Evolutionary conservation across 2,113 vertebrate species (phyloP).

Genomic region (Lamprotornis superbus): DNA sequence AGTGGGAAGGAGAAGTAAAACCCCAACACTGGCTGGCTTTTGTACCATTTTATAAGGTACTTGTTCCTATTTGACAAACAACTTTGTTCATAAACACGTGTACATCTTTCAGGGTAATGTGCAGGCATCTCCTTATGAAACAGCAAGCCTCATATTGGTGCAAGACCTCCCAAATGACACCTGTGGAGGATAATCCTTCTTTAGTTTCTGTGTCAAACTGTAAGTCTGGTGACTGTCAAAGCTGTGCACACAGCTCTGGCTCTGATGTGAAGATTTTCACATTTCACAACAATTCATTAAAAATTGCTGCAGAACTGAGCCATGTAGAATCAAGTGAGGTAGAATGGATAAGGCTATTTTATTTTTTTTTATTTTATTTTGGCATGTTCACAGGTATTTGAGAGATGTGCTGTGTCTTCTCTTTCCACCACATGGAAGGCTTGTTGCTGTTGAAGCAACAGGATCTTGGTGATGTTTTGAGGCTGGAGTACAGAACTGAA

Average conservation of each 20-base stretch:
- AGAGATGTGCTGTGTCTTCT: background rate
- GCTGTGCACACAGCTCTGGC: background rate
- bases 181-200: background rate
- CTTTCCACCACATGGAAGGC: background rate
- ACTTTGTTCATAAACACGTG: background rate
- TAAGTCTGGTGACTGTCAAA: background rate
- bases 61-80: background rate
- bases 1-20: background rate
- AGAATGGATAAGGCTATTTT: background rate
- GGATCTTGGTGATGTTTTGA: background rate
- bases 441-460: background rate
- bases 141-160: background rate
- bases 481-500: background rate
- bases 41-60: background rate
- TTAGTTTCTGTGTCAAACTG: background rate
- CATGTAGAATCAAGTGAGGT: background rate
- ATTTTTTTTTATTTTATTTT: too few relatives aligned
- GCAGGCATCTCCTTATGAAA: background rate
- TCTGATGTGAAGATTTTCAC: background rate
- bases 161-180: background rate
- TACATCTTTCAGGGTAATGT: background rate
- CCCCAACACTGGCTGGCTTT: background rate
- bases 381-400: background rate
- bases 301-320: background rate
- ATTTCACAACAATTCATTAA: background rate